Base-by-base conservation (phyloP, 2,797 vertebrate species). In the Centroberyx gerrardi region DNA sequence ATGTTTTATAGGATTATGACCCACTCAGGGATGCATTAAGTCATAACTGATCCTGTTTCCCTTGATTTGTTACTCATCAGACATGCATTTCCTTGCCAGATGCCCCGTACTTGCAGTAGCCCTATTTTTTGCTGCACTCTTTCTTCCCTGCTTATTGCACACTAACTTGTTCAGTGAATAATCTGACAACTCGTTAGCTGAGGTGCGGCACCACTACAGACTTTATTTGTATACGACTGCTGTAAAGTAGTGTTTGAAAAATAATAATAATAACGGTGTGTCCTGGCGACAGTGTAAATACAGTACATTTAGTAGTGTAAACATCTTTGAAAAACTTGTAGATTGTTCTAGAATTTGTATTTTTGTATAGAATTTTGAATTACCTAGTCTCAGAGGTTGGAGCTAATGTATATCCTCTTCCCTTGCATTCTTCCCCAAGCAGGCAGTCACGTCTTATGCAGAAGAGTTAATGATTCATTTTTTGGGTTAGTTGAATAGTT, bases 281-380 rank as follows among this genome's bases (percentile, higher is more conserved):
- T 91, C 88, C 85, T 88, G 86, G 90, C 15, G 83, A 84, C 85
- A 42, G 70, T 94, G 93, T 94, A 93, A 87, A 94, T 94, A 94
- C 65, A 87, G 76, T 88, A 81, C 86, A 90, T 93, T 94, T 89
- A 72, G 93, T 83, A 88, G 91, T 90, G 90, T 93, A 90, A 89
- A 91, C 74, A 85, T 87, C 71, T 93, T 91, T 90, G 79, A 85
- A 80, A 87, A 90, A 88, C 88, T 82, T 92, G 92, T 94, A 94
- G 93, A 94, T 93, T 93, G 91, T 91, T 93, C 88, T 92, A 93
- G 90, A 90, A 93, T 94, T 93, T 94, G 94, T 96, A 95, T 96
- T 95, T 96, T 95, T 96, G 94, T 95, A 95, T 90, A 95, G 92
- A 95, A 87, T 89, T 92, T 89, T 90, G 87, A 92, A 88, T 78